phyloP scores from a whole-genome alignment of 2,888 invertebrate species.

The Epinotia nisella region DNA sequence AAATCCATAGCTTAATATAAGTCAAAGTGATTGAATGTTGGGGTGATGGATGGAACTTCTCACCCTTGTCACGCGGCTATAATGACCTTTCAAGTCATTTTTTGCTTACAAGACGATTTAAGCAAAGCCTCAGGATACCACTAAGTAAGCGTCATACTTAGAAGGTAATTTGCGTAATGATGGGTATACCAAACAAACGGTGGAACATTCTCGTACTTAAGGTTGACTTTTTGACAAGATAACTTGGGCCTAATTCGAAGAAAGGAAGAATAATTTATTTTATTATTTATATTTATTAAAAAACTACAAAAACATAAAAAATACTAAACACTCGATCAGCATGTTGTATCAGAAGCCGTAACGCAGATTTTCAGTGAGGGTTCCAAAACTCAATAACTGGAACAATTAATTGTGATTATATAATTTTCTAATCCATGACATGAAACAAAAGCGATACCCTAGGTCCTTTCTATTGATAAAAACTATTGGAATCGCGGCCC shows the following conservation, averaged over 20 bases:
- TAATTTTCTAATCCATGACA: too few relatives aligned
- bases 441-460: too few relatives aligned
- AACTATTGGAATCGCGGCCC: too few relatives aligned
- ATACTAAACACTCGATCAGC: too few relatives aligned
- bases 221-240: background rate
- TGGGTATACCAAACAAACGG: background rate
- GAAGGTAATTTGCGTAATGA: background rate
- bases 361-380: too few relatives aligned
- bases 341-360: too few relatives aligned
- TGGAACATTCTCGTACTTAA: background rate
- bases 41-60: conserved; percentile 50
- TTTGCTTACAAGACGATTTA: conserved; percentile 41
- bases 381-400: too few relatives aligned
- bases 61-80: conserved; percentile 52
- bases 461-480: too few relatives aligned
- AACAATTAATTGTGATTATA: too few relatives aligned
- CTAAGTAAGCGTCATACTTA: conserved; percentile 16
- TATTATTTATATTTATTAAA: too few relatives aligned
- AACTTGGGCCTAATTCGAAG: background rate
- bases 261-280: too few relatives aligned
- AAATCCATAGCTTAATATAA: conserved; percentile 52
- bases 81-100: conserved; percentile 42
- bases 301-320: too few relatives aligned
- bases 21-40: conserved; percentile 65
- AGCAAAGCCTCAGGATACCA: conserved; percentile 28